Evolutionary conservation across 1,140 invertebrate species (phyloP).

Genomic region (Drosophila kikkawai): DNA sequence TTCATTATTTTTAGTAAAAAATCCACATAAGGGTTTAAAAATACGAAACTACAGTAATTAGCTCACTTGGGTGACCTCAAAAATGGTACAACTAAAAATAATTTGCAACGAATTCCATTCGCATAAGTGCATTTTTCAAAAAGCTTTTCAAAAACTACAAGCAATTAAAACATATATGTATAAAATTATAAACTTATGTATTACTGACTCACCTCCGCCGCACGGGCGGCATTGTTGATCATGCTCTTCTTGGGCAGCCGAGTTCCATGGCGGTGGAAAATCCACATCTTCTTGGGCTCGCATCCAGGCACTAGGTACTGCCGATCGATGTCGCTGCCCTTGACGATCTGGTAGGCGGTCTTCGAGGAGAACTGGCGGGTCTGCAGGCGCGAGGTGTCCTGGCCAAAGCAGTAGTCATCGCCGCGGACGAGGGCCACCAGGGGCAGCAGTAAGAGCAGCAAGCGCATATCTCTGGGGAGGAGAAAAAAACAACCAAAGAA

Average conservation of each 20-base stretch:
- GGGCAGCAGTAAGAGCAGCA: constrained; percentile 51
- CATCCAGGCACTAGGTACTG: constrained; percentile 88
- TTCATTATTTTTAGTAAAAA: not conserved
- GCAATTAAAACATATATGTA: not conserved
- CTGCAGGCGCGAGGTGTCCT: constrained; percentile 87
- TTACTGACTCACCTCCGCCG: constrained; percentile 84
- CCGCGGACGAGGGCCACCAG: constrained; percentile 48
- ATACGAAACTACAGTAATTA: not conserved
- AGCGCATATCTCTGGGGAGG: constrained; percentile 60
- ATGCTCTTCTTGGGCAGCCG: constrained; percentile 86
- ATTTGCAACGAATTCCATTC: constrained; percentile 9
- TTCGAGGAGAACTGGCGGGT: constrained; percentile 87
- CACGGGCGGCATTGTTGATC: constrained; percentile 86
- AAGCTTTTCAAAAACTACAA: not conserved
- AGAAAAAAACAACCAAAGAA: not conserved
- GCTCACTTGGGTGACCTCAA: not conserved
- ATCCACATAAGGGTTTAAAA: not conserved
- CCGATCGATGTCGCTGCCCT: constrained; percentile 85
- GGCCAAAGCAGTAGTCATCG: constrained; percentile 87
- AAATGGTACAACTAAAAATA: not conserved
- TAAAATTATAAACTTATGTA: not conserved
- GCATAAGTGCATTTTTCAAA: not conserved
- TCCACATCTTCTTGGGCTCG: constrained; percentile 88
- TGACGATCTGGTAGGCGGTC: constrained; percentile 88
- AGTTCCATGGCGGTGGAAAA: constrained; percentile 88